Conservation (phyloP, 2,113 vertebrate species). For the Xiphorhynchus elegans region DNA sequence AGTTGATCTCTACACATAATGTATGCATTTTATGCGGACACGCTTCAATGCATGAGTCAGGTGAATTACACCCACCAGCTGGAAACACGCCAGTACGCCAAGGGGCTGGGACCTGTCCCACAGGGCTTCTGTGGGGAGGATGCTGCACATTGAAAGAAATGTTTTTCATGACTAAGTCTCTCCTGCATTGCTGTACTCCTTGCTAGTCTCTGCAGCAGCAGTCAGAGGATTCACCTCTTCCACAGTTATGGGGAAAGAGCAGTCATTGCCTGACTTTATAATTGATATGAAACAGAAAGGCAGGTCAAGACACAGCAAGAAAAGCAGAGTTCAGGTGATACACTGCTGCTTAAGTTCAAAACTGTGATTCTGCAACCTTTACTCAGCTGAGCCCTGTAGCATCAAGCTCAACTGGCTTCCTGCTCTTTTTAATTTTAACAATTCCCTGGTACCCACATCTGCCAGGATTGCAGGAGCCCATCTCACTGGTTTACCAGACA, state of each 20-base stretch:
- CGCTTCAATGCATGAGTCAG: neutral
- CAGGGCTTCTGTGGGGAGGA: neutral
- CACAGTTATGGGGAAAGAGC: neutral
- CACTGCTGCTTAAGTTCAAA: neutral
- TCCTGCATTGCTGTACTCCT: neutral
- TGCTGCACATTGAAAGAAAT: neutral
- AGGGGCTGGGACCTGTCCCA: rapidly evolving
- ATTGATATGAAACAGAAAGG: neutral
- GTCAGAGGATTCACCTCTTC: neutral
- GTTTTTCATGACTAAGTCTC: neutral
- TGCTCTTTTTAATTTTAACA: neutral
- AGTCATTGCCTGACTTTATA: neutral
- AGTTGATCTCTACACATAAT: neutral
- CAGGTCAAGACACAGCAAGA: neutral
- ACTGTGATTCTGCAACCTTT: neutral
- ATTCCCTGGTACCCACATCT: neutral
- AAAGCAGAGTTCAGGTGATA: neutral
- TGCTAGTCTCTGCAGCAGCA: neutral
- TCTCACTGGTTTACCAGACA: neutral
- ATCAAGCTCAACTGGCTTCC: neutral
- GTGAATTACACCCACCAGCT: neutral
- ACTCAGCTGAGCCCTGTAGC: neutral
- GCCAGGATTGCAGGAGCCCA: neutral
- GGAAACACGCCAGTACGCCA: neutral
- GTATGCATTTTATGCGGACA: rapidly evolving